These are phyloP conservation scores for Indicator indicator DNA, from an alignment of 2,113 vertebrate genomes.

Conservation along the genomic window DNA sequence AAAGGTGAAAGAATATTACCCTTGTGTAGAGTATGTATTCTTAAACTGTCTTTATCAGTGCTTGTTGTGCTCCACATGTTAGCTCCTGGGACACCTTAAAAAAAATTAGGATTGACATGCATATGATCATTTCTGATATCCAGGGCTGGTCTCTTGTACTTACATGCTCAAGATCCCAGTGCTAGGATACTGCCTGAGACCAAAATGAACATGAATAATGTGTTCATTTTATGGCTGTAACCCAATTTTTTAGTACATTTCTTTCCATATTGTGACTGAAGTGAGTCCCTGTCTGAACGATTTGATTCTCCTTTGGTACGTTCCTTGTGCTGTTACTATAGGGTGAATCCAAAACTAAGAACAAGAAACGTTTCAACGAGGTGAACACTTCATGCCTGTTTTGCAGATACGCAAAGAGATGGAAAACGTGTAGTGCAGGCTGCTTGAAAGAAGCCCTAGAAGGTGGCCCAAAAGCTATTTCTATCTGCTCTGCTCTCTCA, in stretches of 20 bases:
- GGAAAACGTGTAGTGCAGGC: fast-evolving
- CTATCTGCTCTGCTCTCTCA: fast-evolving
- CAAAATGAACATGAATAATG: not conserved
- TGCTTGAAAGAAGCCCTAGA: not conserved
- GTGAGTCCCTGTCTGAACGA: not conserved
- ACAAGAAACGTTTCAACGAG: not conserved
- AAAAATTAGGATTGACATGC: not conserved
- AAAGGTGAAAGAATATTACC: not conserved
- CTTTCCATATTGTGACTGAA: not conserved
- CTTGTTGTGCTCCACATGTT: not conserved
- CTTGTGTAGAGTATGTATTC: not conserved
- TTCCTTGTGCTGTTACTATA: not conserved
- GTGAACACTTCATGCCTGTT: not conserved
- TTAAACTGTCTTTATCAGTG: not conserved
- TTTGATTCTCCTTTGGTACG: not conserved
- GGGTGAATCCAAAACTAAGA: fast-evolving
- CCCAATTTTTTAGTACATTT: not conserved
- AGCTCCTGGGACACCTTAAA: not conserved
- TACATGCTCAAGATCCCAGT: not conserved
- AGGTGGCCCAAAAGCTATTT: not conserved
- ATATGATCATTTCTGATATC: not conserved
- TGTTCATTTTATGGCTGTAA: not conserved
- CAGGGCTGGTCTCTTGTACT: not conserved
- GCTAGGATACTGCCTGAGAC: not conserved
- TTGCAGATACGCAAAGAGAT: not conserved